Conservation (phyloP, 1,140 invertebrate species). For the Patella vulgata region DNA sequence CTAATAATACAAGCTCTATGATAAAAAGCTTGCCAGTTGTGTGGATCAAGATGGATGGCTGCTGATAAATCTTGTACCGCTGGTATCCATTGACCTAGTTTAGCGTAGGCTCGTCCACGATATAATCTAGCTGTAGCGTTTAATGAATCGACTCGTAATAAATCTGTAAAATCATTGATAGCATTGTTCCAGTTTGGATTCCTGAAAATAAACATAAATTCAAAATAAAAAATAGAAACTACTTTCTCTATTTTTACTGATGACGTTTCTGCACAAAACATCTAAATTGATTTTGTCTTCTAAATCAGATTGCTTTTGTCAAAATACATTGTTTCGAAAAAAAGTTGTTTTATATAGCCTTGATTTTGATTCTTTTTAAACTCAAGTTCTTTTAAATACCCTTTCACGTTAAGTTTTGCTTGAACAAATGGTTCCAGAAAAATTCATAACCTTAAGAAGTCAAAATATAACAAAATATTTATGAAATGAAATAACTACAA, state of each 20-base stretch:
- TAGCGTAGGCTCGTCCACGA: conserved; percentile 55
- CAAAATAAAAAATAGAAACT: background rate
- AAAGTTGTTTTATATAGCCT: no score
- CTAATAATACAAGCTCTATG: conserved; percentile 56
- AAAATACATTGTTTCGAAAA: no score
- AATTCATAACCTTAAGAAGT: no score
- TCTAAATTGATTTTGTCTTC: no score
- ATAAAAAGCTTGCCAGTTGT: conserved; percentile 55
- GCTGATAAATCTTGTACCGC: conserved; percentile 62
- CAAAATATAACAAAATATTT: no score
- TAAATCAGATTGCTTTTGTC: no score
- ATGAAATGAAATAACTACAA: no score
- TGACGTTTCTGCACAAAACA: no score
- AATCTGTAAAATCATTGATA: conserved; percentile 63
- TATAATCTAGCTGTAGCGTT: conserved; percentile 57
- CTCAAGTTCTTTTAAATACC: no score
- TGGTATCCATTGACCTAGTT: conserved; percentile 54
- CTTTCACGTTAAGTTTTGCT: no score
- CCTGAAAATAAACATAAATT: conserved; percentile 26
- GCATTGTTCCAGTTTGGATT: conserved; percentile 57
- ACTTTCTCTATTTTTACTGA: conserved; percentile 38
- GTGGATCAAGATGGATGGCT: conserved; percentile 56
- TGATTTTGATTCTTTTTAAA: no score
- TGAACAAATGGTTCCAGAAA: no score
- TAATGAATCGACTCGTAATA: conserved; percentile 59